Evolutionary conservation across 2,113 vertebrate genomes (phyloP), one percentile per base, ranked within the genome.

Genomic region (Rafetus swinhoei): DNA sequence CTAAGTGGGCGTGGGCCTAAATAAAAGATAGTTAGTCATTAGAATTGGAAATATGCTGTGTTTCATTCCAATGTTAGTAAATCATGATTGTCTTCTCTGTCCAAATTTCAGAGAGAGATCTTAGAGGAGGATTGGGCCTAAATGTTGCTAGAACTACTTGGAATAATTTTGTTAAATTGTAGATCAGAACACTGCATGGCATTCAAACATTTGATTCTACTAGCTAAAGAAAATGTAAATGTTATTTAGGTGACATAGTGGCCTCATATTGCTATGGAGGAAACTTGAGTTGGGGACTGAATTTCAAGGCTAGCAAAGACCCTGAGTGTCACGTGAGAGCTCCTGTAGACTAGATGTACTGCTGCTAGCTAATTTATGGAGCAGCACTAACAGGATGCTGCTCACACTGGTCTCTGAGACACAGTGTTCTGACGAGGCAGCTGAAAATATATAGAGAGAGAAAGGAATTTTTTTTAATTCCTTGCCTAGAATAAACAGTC

Each of bases 191-290:
- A 15, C 85, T 2, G 9, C 7, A 92, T 27, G 12, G 7, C 32
- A 56, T 57, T 6, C 84, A 13, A 85, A 57, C 80, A 85, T 45
- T 39, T 90, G 7, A 11, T 54, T 90, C 2, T 4, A 45, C 54
- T 84, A 84, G 69, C 19, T 16, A 60, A 59, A 45, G 22, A 87
- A 90, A 90, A 90, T 18, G 5, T 65, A 69, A 57, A 83, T 14
- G 2, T 52, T 82, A 76, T 35, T 80, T 65, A 60, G 8, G n/a
- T 57, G 6, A 0, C 50, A 87, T 11, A 76, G 8, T 2, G 56
- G 50, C 29, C 25, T 45, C 45, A 45, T 45, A 45, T 45, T 45
- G 45, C 45, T 45, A 45, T 45, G 45, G 45, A 45, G 45, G 45
- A 45, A 45, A 45, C 45, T 45, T 45, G 45, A 45, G 45, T 45